phyloP scores from a whole-genome alignment of 1,140 invertebrate species.

The Metaphire vulgaris region DNA sequence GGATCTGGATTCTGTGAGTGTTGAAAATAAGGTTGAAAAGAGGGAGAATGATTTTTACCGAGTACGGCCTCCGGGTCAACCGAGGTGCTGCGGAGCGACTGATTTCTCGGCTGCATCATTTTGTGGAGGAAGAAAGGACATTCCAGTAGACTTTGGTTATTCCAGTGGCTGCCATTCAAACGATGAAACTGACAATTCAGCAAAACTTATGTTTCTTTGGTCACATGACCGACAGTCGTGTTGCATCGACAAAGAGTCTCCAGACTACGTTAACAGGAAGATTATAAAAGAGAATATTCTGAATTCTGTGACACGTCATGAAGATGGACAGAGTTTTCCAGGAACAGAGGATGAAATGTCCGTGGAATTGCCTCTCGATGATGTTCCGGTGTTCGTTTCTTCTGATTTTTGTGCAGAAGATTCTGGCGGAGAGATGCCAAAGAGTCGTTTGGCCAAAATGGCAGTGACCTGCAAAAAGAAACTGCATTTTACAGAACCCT shows the following conservation, averaged over 20 bases:
- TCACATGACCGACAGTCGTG: not conserved
- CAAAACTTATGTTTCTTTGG: constrained; percentile 58
- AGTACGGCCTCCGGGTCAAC: not conserved
- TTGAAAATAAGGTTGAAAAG: no score
- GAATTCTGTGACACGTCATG: no score
- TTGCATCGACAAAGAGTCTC: not conserved
- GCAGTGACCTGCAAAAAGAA: not conserved
- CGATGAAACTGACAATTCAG: constrained; percentile 47
- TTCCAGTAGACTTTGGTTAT: constrained; percentile 47
- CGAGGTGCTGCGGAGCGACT: no score
- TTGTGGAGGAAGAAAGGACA: constrained; percentile 14
- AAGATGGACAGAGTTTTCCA: no score
- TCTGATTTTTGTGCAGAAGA: not conserved
- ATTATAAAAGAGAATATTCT: no score
- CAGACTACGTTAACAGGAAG: not conserved
- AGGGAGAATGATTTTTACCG: not conserved
- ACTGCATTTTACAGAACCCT: not conserved
- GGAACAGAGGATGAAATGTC: not conserved
- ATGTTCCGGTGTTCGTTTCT: not conserved
- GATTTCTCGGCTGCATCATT: not conserved
- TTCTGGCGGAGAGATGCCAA: not conserved
- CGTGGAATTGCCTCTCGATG: not conserved
- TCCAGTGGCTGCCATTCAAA: constrained; percentile 49
- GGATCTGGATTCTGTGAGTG: no score
- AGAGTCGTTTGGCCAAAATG: not conserved